Conservation (phyloP, 2,797 vertebrate genomes). For the Heteromormyrus szaboi region DNA sequence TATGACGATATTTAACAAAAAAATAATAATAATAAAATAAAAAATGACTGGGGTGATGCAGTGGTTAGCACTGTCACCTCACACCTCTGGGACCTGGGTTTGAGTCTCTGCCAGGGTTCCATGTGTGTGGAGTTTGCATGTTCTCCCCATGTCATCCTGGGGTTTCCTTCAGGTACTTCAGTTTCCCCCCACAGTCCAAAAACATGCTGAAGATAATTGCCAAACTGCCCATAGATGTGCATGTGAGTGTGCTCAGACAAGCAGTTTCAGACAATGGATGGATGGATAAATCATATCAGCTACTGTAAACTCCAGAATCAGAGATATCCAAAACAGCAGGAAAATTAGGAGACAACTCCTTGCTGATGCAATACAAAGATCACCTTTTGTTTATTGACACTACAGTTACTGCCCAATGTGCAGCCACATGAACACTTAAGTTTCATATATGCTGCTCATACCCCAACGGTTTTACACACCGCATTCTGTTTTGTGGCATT, state of each 20-base stretch:
- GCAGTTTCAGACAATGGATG: too few relatives aligned
- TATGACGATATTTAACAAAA: neutral
- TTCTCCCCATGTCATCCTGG: neutral
- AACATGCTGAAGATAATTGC: neutral
- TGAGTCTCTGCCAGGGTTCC: neutral
- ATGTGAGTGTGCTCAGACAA: neutral
- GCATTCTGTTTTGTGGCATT: neutral
- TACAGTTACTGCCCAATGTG: neutral
- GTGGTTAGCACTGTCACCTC: neutral
- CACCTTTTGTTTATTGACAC: neutral
- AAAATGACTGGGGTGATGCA: neutral
- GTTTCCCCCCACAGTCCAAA: too few relatives aligned
- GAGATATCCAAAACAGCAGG: neutral
- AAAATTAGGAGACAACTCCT: neutral
- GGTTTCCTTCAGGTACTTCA: too few relatives aligned
- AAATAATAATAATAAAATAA: neutral
- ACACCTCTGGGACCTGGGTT: neutral
- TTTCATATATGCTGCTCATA: neutral
- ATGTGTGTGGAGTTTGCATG: neutral
- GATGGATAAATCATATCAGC: neutral
- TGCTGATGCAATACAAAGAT: neutral
- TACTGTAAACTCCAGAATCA: neutral
- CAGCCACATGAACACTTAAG: neutral
- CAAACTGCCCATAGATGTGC: neutral
- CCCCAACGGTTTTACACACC: neutral